phyloP scores from a whole-genome alignment of 2,888 invertebrate genomes.

The Lycaena phlaeas region DNA sequence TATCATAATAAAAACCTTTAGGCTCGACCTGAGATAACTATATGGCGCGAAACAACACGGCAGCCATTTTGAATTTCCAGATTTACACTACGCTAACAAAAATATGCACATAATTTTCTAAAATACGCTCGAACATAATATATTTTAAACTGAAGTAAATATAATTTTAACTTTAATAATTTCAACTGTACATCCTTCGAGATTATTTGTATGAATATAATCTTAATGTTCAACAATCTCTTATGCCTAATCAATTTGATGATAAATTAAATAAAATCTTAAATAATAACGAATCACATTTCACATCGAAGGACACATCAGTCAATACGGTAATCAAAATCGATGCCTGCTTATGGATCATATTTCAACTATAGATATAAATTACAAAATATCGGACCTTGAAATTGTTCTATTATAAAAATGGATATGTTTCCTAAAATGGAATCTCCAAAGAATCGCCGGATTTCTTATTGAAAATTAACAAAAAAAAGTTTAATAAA shows the following conservation, averaged over 20 bases:
- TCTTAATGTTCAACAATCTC: constrained; percentile 4
- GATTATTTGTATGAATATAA: neutral
- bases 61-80: constrained; percentile 2
- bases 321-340: constrained; percentile 4
- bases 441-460: no score
- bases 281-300: neutral
- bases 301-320: constrained; percentile 12
- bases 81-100: neutral
- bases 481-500: no score
- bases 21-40: constrained; percentile 2
- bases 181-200: constrained; percentile 24
- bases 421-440: no score
- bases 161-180: constrained; percentile 26
- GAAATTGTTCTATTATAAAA: neutral
- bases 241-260: constrained; percentile 1
- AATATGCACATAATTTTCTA: constrained; percentile 4
- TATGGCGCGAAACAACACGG: neutral
- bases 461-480: neutral
- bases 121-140: no score
- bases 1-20: neutral
- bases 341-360: neutral
- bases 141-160: constrained; percentile 1
- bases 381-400: constrained; percentile 1
- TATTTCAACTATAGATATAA: neutral
- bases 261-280: neutral